These are phyloP conservation scores for Hirudinaria manillensis DNA, from an alignment of 2,888 invertebrate genomes.

Conservation along the genomic window DNA sequence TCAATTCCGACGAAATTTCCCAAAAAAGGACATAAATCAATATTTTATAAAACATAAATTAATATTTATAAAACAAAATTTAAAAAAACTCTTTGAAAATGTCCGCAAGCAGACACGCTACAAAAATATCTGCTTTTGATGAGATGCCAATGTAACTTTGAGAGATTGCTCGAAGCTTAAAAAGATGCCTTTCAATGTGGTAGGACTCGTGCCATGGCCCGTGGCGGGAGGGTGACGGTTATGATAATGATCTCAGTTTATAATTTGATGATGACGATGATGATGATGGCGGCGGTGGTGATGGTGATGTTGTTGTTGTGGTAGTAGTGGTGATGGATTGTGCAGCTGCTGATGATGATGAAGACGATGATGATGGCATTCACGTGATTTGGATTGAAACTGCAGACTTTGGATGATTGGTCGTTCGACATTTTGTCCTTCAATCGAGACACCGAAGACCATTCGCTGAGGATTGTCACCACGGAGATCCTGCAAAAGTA, in stretches of 20 bases:
- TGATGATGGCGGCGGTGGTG: constrained; percentile 27
- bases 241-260: constrained; percentile 1
- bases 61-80: no score
- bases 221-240: neutral
- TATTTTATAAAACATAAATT: no score
- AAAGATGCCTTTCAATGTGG: neutral
- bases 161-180: no score
- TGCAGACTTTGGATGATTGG: constrained; percentile 73
- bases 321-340: constrained; percentile 7
- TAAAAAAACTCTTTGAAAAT: no score
- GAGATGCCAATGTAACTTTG: no score
- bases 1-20: no score
- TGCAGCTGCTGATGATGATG: constrained; percentile 26
- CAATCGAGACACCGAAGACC: constrained; percentile 75
- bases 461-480: constrained; percentile 83
- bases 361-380: constrained; percentile 25
- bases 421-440: constrained; percentile 86
- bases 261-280: constrained; percentile 16
- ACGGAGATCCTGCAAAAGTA: constrained; percentile 89
- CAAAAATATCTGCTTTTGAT: no score
- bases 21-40: no score
- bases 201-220: neutral
- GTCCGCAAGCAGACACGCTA: no score
- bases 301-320: constrained; percentile 26
- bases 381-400: neutral